These are phyloP conservation scores for Trochalopteron elliotii DNA, from an alignment of 2,113 vertebrate genomes.

Conservation along the genomic window DNA sequence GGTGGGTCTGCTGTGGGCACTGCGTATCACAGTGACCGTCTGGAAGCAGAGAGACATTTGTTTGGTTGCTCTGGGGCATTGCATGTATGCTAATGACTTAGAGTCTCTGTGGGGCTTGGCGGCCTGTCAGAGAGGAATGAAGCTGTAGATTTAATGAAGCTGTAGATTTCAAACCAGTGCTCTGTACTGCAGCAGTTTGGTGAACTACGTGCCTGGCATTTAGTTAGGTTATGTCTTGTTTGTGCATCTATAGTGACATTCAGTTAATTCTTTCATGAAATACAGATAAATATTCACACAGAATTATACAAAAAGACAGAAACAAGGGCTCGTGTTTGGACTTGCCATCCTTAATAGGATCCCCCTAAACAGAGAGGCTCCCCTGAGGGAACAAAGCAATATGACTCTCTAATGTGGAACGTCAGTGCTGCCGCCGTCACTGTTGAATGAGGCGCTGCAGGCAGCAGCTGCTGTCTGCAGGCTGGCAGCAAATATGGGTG, in stretches of 20 bases:
- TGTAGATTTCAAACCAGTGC: not conserved
- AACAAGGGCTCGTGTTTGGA: not conserved
- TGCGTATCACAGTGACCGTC: fast-evolving
- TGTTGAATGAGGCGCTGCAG: not conserved
- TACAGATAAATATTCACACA: not conserved
- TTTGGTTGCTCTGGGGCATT: not conserved
- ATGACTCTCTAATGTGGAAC: not conserved
- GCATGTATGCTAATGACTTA: not conserved
- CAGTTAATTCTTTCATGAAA: not conserved
- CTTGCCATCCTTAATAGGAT: not conserved
- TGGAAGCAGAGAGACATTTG: not conserved
- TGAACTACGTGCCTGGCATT: slow-evolving; percentile 13
- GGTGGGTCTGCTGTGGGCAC: not conserved
- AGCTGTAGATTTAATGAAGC: slow-evolving; percentile 19
- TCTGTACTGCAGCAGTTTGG: not conserved
- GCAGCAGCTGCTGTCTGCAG: slow-evolving; percentile 34
- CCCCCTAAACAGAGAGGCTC: not conserved
- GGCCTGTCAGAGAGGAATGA: not conserved
- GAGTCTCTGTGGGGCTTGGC: not conserved
- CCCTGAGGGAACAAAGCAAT: not conserved
- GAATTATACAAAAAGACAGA: not conserved
- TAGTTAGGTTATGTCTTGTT: not conserved
- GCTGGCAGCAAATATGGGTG: not conserved
- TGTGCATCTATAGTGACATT: not conserved
- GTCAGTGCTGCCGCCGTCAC: not conserved